Conservation (phyloP, 2,888 invertebrate species). For the Leuctra nigra region DNA sequence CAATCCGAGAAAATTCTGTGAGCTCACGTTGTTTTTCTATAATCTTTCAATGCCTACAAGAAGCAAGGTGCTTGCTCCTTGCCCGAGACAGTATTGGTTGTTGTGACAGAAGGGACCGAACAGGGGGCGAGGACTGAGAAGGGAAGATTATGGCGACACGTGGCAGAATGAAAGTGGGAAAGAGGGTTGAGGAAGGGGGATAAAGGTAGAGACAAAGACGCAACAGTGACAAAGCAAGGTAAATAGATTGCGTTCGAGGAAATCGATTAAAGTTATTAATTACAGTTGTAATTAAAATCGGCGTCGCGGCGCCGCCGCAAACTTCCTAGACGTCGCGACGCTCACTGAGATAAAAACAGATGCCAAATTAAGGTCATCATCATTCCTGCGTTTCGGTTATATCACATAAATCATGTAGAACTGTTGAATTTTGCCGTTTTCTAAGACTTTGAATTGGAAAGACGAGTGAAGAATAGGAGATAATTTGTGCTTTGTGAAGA, state of each 20-base stretch:
- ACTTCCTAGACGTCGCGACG: neutral
- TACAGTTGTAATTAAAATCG: neutral
- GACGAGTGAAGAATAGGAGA: no score
- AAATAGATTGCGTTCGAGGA: neutral
- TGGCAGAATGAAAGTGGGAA: constrained; percentile 5
- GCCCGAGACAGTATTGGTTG: neutral
- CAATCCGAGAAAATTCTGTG: no score
- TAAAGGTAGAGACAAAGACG: neutral
- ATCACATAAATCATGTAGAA: no score
- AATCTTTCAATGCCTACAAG: no score
- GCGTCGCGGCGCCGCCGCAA: neutral
- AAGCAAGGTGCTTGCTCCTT: neutral
- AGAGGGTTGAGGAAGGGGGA: neutral
- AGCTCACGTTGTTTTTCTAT: no score
- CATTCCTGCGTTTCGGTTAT: neutral
- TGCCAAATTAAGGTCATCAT: neutral
- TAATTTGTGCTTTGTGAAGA: no score
- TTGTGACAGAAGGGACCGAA: neutral
- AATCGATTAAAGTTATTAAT: constrained; percentile 1
- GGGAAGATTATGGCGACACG: neutral
- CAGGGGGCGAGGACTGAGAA: neutral
- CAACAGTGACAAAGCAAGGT: constrained; percentile 4
- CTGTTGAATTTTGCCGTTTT: no score
- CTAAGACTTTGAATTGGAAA: no score
- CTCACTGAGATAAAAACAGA: neutral